Percentiles rank a stretch among this genome's conserved stretches.
These are phyloP conservation scores for Hartigia nigra DNA, from an alignment of 2,888 invertebrate species.

Conservation along the genomic window DNA sequence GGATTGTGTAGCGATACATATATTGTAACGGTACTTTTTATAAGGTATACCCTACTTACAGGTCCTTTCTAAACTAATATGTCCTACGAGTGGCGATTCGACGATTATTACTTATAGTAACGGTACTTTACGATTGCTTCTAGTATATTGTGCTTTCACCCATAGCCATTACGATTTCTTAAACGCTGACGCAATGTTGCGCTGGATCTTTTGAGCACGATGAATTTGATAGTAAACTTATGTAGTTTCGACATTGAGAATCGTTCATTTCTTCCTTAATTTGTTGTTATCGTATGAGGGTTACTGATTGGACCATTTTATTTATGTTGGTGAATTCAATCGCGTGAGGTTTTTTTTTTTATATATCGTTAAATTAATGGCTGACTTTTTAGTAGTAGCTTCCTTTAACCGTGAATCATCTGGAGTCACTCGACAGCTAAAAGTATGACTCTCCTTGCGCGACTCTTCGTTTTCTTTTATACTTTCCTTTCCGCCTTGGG, in stretches of 20 bases:
- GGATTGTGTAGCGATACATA: neutral
- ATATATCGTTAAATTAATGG: neutral
- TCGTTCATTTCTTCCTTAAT: neutral
- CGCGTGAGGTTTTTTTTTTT: neutral
- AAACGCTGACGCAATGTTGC: neutral
- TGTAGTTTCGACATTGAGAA: neutral
- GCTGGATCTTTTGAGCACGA: neutral
- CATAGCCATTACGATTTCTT: neutral
- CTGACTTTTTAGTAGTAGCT: neutral
- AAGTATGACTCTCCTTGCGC: neutral
- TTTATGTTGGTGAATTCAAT: neutral
- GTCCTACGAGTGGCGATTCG: neutral
- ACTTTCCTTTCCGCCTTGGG: conserved; percentile 9
- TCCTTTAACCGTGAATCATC: neutral
- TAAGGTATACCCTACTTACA: neutral
- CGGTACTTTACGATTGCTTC: neutral
- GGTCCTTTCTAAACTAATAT: neutral
- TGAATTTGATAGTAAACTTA: neutral
- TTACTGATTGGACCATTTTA: neutral
- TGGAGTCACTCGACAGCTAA: neutral
- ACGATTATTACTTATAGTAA: neutral
- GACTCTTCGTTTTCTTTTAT: conserved; percentile 4
- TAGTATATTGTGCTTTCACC: neutral
- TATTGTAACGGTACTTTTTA: neutral
- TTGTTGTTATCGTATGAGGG: neutral